Conservation (phyloP, 2,888 invertebrate genomes). For the Chrysotoxum bicinctum region DNA sequence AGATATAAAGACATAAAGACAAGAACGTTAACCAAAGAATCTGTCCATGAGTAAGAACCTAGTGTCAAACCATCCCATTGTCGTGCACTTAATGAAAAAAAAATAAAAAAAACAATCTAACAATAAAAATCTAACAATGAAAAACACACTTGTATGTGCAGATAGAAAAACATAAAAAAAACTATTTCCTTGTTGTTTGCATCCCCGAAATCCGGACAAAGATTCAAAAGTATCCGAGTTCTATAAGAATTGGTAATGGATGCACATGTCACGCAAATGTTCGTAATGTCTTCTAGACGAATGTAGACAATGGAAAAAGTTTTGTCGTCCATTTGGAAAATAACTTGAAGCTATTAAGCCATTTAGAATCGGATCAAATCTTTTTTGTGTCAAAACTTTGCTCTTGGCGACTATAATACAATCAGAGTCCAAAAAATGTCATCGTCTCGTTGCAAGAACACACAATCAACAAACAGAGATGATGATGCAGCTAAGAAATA, state of each 20-base stretch:
- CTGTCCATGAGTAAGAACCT: too few species aligned
- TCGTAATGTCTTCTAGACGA: conserved; percentile 47
- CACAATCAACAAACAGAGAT: conserved; percentile 37
- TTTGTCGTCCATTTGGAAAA: conserved; percentile 64
- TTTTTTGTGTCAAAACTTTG: conserved; percentile 43
- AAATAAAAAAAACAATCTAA: not conserved
- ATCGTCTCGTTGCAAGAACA: conserved; percentile 11
- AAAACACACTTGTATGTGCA: too few species aligned
- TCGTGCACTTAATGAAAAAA: not conserved
- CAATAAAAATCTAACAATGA: too few species aligned
- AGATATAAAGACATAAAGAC: too few species aligned
- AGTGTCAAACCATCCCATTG: not conserved
- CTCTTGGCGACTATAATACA: conserved; percentile 23
- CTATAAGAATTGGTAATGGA: conserved; percentile 16
- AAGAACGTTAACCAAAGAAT: too few species aligned
- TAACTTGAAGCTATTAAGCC: conserved; percentile 65
- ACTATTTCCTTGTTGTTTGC: not conserved
- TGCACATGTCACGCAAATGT: conserved; percentile 57
- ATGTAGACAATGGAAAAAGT: conserved; percentile 60
- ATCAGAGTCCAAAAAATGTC: conserved; percentile 25
- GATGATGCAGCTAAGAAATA: conserved; percentile 9
- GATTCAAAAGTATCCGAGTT: not conserved
- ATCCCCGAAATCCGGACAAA: not conserved
- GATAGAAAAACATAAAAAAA: too few species aligned
- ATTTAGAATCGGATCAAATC: conserved; percentile 60